Evolutionary conservation across 2,113 vertebrate genomes (phyloP), one percentile per base, ranked within the genome.

Genomic region (Cynopterus brachyotis): DNA sequence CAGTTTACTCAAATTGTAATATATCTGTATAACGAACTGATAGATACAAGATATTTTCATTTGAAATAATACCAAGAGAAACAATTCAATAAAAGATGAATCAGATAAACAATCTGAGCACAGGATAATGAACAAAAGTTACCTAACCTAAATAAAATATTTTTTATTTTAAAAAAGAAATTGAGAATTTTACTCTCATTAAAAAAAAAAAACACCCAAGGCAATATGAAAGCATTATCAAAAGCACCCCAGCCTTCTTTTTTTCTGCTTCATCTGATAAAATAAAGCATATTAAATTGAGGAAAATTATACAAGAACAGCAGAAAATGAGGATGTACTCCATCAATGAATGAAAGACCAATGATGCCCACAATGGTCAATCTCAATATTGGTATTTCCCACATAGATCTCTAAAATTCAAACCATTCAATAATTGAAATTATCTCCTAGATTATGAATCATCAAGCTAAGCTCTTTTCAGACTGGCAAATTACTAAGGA

Each of bases 21-120:
- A 28, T 70, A 73, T 73, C 57, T 67, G 37, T 37, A 73, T 40
- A 60, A 83, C 12, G 66, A n/a, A 40, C 20, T 95, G 42, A 86
- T 9, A 69, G 50, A 89, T 26, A 79, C 6, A 66, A 55, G 37
- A 70, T 55, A 84, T 79, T 85, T 93, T 69, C 53, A 86, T 45
- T n/a, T 85, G 40, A 91, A 85, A 95, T 95, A n/a, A 84, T 50
- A 64, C 7, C 12, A 78, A 70, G 20, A 96, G 55, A 90, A 73
- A 79, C 19, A 93, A 32, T 76, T 76, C 84, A 83, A 5, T 62
- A 89, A 86, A 84, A 8, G 42, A 55, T 45, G 19, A 73, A 73
- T 59, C 24, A 89, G 76, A 69, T 76, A 73, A 91, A 95, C 11
- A 95, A 73, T 59, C 50, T 59, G 19, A 78, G 30, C 35, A 66